Conservation (phyloP, 1,140 invertebrate genomes). For the Caenorhabditis remanei region DNA sequence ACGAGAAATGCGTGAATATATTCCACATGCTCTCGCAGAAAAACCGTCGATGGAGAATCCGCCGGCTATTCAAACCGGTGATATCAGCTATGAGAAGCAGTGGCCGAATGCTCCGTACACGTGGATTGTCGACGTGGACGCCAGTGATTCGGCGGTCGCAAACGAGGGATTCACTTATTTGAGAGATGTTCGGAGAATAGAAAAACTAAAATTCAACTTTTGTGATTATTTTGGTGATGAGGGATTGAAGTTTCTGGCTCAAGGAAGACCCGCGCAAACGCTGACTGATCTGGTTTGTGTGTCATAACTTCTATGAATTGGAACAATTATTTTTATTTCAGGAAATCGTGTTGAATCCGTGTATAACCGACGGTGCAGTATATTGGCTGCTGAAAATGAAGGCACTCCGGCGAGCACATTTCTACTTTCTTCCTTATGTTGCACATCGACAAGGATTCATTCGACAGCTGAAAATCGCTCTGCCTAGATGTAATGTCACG, state of each 20-base stretch:
- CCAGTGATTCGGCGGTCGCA: slow-evolving; percentile 73
- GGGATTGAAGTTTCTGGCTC: slow-evolving; percentile 67
- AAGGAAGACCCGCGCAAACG: slow-evolving; percentile 68
- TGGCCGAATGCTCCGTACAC: slow-evolving; percentile 48
- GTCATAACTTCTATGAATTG: not conserved
- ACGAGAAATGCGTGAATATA: slow-evolving; percentile 71
- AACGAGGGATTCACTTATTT: slow-evolving; percentile 76
- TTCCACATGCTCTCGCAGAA: slow-evolving; percentile 52
- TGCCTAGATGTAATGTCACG: slow-evolving; percentile 64
- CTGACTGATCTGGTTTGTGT: slow-evolving; percentile 67
- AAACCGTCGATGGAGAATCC: not conserved
- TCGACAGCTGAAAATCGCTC: slow-evolving; percentile 63
- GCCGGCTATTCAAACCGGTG: not conserved
- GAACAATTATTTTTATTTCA: slow-evolving; percentile 61
- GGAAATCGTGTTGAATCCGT: slow-evolving; percentile 74
- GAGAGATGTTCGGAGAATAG: slow-evolving; percentile 67
- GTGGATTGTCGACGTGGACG: slow-evolving; percentile 68
- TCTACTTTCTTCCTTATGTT: slow-evolving; percentile 68
- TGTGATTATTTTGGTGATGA: slow-evolving; percentile 76
- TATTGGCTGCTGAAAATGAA: slow-evolving; percentile 69
- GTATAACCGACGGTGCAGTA: slow-evolving; percentile 68
- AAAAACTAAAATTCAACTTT: slow-evolving; percentile 74
- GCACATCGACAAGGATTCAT: slow-evolving; percentile 64
- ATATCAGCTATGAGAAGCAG: slow-evolving; percentile 41
- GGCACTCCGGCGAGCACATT: slow-evolving; percentile 65